Evolutionary conservation across 2,797 vertebrate species (phyloP).

Genomic region (Taenioides sp.): DNA sequence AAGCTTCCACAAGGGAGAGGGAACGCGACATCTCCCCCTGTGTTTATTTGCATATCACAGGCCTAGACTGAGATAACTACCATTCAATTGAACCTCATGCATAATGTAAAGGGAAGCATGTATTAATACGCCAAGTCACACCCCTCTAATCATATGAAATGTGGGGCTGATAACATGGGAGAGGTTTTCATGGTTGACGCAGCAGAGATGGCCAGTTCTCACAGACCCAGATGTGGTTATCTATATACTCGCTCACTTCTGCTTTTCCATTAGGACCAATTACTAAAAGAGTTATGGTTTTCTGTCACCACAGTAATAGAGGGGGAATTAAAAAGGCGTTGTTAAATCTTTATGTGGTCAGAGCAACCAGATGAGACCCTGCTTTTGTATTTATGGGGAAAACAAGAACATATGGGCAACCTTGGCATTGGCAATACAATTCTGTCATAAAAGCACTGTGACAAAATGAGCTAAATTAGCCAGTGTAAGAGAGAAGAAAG

Average conservation of each 20-base stretch:
- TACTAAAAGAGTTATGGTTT: conserved; percentile 62
- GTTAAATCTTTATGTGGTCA: conserved; percentile 41
- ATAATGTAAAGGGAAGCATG: conserved; percentile 57
- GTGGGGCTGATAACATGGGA: conserved; percentile 29
- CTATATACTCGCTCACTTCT: conserved; percentile 25
- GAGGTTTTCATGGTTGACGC: conserved; percentile 43
- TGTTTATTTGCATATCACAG: conserved; percentile 48
- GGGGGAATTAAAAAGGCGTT: conserved; percentile 54
- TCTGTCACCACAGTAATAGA: conserved; percentile 57
- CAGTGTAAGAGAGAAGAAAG: background rate
- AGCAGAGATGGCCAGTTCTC: conserved; percentile 33
- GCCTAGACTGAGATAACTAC: conserved; percentile 50
- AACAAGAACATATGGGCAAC: conserved; percentile 3
- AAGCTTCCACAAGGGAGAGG: conserved; percentile 7
- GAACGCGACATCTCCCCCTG: conserved; percentile 24
- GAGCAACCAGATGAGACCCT: conserved; percentile 61
- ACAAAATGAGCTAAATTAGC: conserved; percentile 9
- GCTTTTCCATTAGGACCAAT: conserved; percentile 56
- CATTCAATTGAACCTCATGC: conserved; percentile 61
- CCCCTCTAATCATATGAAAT: conserved; percentile 63
- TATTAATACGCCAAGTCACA: conserved; percentile 68
- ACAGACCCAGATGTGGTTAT: conserved; percentile 58
- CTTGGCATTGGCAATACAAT: conserved; percentile 1
- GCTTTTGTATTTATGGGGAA: conserved; percentile 14
- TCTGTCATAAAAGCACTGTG: background rate